Conservation (phyloP, 2,797 vertebrate genomes). For the Myoxocephalus aenaeus region DNA sequence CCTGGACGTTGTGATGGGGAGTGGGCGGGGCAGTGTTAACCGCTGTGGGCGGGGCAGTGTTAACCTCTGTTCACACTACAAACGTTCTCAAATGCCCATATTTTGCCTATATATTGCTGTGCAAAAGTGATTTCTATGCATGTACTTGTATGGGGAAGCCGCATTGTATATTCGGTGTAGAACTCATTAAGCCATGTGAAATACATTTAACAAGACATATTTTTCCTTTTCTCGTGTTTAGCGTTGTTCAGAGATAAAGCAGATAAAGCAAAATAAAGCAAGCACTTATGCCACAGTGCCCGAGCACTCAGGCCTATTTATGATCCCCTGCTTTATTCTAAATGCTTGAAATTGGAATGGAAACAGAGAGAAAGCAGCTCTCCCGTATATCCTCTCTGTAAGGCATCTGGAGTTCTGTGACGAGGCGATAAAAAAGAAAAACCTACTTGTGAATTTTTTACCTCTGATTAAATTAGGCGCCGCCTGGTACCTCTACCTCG, state of each 20-base stretch:
- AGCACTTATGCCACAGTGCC: slow-evolving; percentile 41
- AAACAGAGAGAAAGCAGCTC: slow-evolving; percentile 57
- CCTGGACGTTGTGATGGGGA: no score
- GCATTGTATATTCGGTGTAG: no score
- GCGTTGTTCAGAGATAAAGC: slow-evolving; percentile 6
- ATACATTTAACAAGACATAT: slow-evolving; percentile 2
- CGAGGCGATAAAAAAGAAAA: slow-evolving; percentile 59
- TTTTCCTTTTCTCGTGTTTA: neutral
- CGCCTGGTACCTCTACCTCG: slow-evolving; percentile 87
- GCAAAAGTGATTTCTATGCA: no score
- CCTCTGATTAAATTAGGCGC: slow-evolving; percentile 90
- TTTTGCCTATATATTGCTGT: neutral
- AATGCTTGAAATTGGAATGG: slow-evolving; percentile 46
- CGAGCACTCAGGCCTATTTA: slow-evolving; percentile 36
- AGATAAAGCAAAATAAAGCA: no score
- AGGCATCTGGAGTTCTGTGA: slow-evolving; percentile 74
- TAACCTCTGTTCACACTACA: neutral
- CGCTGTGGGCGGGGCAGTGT: no score
- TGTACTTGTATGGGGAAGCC: no score
- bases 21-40: no score
- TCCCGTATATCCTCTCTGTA: slow-evolving; percentile 36
- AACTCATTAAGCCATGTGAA: no score
- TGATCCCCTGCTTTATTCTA: slow-evolving; percentile 67
- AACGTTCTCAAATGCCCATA: neutral
- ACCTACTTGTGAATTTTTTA: slow-evolving; percentile 82